Evolutionary conservation across 92 coral and sea anemone genomes (phyloP), one percentile per base, ranked within the genome.

Genomic region (Galaxea fascicularis): DNA sequence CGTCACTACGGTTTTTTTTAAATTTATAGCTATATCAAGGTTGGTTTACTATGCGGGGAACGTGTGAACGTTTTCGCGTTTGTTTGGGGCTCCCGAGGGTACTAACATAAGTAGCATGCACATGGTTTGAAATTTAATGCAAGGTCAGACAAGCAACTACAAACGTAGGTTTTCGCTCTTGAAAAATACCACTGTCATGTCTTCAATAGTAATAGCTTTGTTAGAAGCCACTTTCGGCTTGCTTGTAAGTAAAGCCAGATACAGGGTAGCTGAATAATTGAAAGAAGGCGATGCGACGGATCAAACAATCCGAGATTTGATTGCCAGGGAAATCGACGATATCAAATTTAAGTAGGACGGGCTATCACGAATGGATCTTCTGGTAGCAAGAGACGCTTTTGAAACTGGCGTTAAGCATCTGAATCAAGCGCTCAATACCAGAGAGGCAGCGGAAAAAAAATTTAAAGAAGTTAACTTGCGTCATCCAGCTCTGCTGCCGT

Each of bases 331-430:
- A 67, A 67, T 67, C 25, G 22, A 67, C 4, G 25, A 30, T 39
- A 10, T 31, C 25, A 67, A 17, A 10, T 31, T 3, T 0, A 67
- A 67, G 51, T 17, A 35, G 73, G 73, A 67, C n/a, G 73, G 49
- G 3, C 22, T 70, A 12, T 26, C 75, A 70, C 18, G 75, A 70
- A 39, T 29, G 51, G 49, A 70, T 47, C 75, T 70, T 70, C 46
- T 70, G 0, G 24, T 51, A 70, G 75, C 75, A n/a, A 70, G 4
- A 26, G 75, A 70, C 28, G 44, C 44, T 18, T 70, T 70, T 70
- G 51, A 70, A 29, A 27, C 44, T 0, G 75, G 75, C 27, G 4
- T 70, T n/a, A 29, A 3, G 1, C 30, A 26, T 9, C 11, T 29
- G 25, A 29, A 26, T 51, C 14, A 60, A 22, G 66, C 30, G 13